These are phyloP conservation scores for Drosophila bipectinata DNA, from an alignment of 1,140 invertebrate genomes.

Conservation along the genomic window DNA sequence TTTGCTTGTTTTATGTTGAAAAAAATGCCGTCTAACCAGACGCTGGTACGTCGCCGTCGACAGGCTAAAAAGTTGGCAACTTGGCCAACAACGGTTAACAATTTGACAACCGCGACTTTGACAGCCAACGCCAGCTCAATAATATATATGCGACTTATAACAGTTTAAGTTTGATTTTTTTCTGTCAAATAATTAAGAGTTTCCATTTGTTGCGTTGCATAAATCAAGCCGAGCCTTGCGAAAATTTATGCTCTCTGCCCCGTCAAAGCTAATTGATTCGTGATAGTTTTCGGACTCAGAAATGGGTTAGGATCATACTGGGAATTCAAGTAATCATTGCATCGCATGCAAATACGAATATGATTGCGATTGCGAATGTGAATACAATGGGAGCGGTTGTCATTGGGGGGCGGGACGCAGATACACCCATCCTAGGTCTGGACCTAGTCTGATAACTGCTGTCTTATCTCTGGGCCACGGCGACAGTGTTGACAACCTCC, in stretches of 20 bases:
- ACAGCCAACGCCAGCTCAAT: conserved; percentile 50
- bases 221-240: conserved; percentile 30
- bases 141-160: conserved; percentile 51
- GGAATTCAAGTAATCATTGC: conserved; percentile 10
- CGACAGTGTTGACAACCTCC: conserved; percentile 42
- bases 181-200: conserved; percentile 42
- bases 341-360: conserved; percentile 18
- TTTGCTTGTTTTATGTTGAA: not conserved
- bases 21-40: conserved; percentile 60
- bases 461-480: conserved; percentile 34
- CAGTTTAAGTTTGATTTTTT: conserved; percentile 47
- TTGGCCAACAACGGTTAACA: conserved; percentile 48
- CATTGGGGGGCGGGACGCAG: conserved; percentile 16
- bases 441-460: conserved; percentile 23
- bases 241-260: conserved; percentile 5
- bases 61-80: conserved; percentile 26
- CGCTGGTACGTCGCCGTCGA: conserved; percentile 35
- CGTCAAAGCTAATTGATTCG: conserved; percentile 35
- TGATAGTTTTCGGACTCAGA: conserved; percentile 17
- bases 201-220: conserved; percentile 46
- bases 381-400: conserved; percentile 32
- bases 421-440: conserved; percentile 17
- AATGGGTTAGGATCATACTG: conserved; percentile 36
- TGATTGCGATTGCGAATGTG: conserved; percentile 1
- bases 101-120: conserved; percentile 51